Conservation (phyloP, 2,797 vertebrate species). For the Melanotaenia pygmaea region DNA sequence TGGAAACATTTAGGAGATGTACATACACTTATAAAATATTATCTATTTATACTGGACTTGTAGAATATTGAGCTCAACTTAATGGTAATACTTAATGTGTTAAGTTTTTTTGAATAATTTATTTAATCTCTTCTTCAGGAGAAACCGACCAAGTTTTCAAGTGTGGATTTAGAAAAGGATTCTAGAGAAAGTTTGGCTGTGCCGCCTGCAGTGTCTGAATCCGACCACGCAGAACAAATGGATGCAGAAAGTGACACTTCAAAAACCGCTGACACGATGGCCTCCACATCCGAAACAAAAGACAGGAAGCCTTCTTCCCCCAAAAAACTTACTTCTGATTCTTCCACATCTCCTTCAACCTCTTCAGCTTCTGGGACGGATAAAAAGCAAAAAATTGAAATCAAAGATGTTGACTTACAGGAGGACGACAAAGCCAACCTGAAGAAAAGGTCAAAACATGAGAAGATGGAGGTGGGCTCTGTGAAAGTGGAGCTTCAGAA, state of each 20-base stretch:
- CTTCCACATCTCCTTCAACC: slow-evolving; percentile 41
- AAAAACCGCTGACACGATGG: slow-evolving; percentile 43
- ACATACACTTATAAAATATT: not conserved
- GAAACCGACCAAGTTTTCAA: slow-evolving; percentile 37
- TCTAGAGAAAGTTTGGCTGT: slow-evolving; percentile 46
- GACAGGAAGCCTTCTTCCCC: slow-evolving; percentile 53
- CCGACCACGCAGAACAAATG: slow-evolving; percentile 56
- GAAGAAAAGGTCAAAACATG: slow-evolving; percentile 41
- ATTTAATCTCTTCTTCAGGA: slow-evolving; percentile 53
- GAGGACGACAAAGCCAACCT: slow-evolving; percentile 62
- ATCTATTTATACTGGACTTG: not conserved
- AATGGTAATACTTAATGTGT: not conserved
- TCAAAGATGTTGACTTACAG: slow-evolving; percentile 42
- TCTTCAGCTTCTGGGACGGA: slow-evolving; percentile 40
- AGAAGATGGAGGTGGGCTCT: slow-evolving; percentile 72
- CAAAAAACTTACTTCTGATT: slow-evolving; percentile 41
- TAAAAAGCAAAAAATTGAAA: slow-evolving; percentile 39
- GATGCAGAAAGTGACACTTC: slow-evolving; percentile 59
- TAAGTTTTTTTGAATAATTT: slow-evolving; percentile 1
- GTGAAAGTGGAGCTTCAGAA: slow-evolving; percentile 68
- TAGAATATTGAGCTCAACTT: not conserved
- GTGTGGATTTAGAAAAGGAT: slow-evolving; percentile 49
- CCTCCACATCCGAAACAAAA: slow-evolving; percentile 40
- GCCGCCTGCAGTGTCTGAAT: slow-evolving; percentile 36
- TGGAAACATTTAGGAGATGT: not conserved